These are phyloP conservation scores for Mantis religiosa DNA, from an alignment of 2,888 invertebrate species.

Conservation along the genomic window DNA sequence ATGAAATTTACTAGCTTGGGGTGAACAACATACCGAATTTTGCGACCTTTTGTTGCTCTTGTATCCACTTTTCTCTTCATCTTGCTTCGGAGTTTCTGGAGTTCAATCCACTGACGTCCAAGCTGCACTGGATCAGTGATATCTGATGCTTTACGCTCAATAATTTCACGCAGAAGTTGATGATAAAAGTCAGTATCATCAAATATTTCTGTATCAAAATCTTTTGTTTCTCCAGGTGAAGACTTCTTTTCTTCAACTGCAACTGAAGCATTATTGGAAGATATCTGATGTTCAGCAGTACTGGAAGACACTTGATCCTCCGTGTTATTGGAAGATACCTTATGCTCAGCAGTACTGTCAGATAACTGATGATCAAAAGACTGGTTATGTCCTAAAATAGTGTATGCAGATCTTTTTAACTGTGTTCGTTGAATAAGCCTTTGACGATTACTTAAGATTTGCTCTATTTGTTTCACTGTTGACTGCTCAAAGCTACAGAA, in stretches of 20 bases:
- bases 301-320: not conserved
- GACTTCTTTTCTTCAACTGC: conserved; percentile 24
- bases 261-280: not conserved
- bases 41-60: conserved; percentile 89
- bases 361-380: not conserved
- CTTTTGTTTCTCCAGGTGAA: conserved; percentile 45
- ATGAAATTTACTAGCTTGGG: conserved; percentile 85
- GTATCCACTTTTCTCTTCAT: conserved; percentile 92
- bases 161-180: conserved; percentile 83
- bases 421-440: conserved; percentile 77
- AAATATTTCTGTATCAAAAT: conserved; percentile 79
- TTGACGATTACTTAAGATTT: conserved; percentile 70
- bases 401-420: conserved; percentile 68
- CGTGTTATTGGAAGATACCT: not conserved
- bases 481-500: conserved; percentile 54
- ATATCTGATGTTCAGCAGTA: not conserved
- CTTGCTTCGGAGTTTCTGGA: conserved; percentile 87
- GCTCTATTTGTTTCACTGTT: conserved; percentile 74
- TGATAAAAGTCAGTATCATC: conserved; percentile 98
- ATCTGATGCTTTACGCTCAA: conserved; percentile 83
- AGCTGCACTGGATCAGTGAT: conserved; percentile 80
- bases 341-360: not conserved
- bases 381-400: conserved; percentile 41
- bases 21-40: conserved; percentile 81
- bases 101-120: conserved; percentile 83